A percentile compares a stretch with the other conserved stretches of the same genome.
These are phyloP conservation scores for Bradypodion pumilum DNA, from an alignment of 2,797 vertebrate species.

Conservation along the genomic window DNA sequence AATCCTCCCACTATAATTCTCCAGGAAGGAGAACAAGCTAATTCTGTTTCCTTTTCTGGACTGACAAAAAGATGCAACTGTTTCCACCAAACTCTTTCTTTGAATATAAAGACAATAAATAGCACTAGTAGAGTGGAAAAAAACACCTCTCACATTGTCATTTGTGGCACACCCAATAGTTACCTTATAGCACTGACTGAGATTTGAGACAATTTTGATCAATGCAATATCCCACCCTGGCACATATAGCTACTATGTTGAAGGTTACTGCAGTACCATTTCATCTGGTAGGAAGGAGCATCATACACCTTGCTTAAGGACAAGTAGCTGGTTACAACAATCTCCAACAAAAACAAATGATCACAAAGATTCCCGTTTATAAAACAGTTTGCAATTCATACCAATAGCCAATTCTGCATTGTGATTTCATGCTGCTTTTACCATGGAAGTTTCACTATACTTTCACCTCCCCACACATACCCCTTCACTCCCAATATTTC, in stretches of 20 bases:
- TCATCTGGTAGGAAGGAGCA: slow-evolving; percentile 47
- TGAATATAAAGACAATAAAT: not conserved
- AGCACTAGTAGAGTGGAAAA: fast-evolving
- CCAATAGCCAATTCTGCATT: slow-evolving; percentile 23
- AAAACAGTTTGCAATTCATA: slow-evolving; percentile 32
- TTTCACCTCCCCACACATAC: slow-evolving; percentile 1
- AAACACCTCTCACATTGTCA: not conserved
- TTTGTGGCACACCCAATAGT: not conserved
- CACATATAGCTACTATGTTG: slow-evolving; percentile 26
- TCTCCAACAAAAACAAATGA: not conserved
- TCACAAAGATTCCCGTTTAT: slow-evolving; percentile 1
- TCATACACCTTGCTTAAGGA: slow-evolving; percentile 35
- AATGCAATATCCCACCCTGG: slow-evolving; percentile 1
- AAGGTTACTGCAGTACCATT: slow-evolving; percentile 55
- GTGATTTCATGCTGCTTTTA: slow-evolving; percentile 19
- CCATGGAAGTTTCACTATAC: slow-evolving; percentile 21
- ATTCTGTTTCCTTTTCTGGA: not conserved
- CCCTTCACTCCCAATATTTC: not conserved
- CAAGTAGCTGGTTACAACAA: too few relatives aligned
- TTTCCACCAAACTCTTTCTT: slow-evolving; percentile 21
- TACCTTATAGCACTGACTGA: not conserved
- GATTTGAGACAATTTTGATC: not conserved
- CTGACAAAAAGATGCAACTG: not conserved
- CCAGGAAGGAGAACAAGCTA: slow-evolving; percentile 1
- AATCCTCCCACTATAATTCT: not conserved